phyloP scores from a whole-genome alignment of 37 sponge, comb jelly and placozoan species.

The Tethya wilhelma region DNA sequence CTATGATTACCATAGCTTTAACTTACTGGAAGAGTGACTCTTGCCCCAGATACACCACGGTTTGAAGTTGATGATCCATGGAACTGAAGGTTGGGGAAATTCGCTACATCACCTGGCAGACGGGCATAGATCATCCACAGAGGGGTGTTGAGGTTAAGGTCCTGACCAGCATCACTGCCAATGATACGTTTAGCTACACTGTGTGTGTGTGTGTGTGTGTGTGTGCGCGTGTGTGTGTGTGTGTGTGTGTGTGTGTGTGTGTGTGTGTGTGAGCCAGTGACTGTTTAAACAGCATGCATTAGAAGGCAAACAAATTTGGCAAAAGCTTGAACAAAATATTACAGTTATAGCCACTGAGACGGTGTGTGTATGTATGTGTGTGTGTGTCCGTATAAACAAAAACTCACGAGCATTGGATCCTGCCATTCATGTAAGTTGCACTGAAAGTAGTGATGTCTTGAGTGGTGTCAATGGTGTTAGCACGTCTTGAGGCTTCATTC shows the following conservation, averaged over 20 bases:
- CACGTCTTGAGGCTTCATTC: background rate
- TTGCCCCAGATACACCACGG: too few species aligned
- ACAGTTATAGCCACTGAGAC: too few species aligned
- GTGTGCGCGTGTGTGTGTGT: conserved; percentile 34
- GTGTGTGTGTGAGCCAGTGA: conserved; percentile 23
- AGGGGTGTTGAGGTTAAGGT: background rate
- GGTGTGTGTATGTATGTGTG: too few species aligned
- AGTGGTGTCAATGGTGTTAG: background rate
- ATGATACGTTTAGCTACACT: background rate
- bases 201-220: conserved; percentile 70
- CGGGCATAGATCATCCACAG: too few species aligned
- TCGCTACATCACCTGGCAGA: too few species aligned
- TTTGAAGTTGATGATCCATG: too few species aligned
- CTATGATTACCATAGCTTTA: too few species aligned
- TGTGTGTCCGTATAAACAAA: too few species aligned
- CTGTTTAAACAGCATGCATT: conserved; percentile 1
- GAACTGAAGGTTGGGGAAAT: too few species aligned
- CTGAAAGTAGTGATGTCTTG: background rate
- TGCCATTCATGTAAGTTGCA: conserved; percentile 1
- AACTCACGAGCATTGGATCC: conserved; percentile 16
- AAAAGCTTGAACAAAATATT: too few species aligned
- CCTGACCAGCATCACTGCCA: background rate
- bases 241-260: conserved; percentile 42
- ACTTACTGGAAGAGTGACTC: too few species aligned
- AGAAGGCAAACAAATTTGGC: too few species aligned